These are phyloP conservation scores for Micromussa lordhowensis DNA, from an alignment of 92 coral and sea anemone species.

Conservation along the genomic window DNA sequence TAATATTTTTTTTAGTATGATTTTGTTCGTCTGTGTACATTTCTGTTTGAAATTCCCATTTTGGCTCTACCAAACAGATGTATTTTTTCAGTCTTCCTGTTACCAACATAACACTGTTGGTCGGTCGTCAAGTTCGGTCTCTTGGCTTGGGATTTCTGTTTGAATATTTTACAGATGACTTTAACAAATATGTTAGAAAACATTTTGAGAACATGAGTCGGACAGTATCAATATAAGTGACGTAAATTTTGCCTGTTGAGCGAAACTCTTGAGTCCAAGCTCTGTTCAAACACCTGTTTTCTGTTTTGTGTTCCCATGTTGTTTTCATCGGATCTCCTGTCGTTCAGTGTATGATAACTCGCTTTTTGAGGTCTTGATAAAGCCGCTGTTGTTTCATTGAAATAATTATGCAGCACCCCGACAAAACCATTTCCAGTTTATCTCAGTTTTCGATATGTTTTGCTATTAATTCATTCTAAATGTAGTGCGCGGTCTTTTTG, in stretches of 20 bases:
- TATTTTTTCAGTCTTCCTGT: background rate
- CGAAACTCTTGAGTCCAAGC: background rate
- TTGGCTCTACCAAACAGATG: background rate
- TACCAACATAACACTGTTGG: background rate
- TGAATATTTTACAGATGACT: background rate
- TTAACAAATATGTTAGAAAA: background rate
- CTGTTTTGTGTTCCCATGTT: background rate
- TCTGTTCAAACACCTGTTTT: slow-evolving; percentile 10
- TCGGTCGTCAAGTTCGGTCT: background rate
- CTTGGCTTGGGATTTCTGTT: background rate
- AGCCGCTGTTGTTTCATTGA: background rate
- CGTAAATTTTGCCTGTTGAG: background rate
- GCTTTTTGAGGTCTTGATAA: background rate
- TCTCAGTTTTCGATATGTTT: too few species aligned
- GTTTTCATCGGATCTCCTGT: background rate
- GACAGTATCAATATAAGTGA: background rate
- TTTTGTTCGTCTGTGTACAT: background rate
- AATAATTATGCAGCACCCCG: background rate
- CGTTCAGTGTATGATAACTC: background rate
- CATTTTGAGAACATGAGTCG: background rate
- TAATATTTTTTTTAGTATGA: background rate
- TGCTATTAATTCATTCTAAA: too few species aligned
- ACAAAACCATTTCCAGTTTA: background rate
- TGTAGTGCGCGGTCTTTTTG: background rate
- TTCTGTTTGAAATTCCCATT: background rate